A percentile compares a stretch with the other conserved stretches of the same genome.
phyloP scores from a whole-genome alignment of 2,113 vertebrate genomes.

The Syrmaticus mikado region DNA sequence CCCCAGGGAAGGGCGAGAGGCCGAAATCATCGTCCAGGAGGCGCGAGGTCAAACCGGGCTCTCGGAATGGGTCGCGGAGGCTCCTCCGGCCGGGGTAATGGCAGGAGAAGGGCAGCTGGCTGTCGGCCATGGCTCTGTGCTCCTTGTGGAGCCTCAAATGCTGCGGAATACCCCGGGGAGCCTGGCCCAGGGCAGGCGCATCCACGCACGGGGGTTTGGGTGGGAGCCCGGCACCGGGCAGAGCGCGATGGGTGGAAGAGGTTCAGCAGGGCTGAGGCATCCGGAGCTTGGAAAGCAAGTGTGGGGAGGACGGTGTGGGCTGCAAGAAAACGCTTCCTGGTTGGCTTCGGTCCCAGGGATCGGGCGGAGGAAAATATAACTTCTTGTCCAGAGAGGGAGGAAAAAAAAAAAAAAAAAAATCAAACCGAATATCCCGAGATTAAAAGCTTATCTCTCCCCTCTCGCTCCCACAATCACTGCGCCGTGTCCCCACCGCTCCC shows the following conservation, averaged over 20 bases:
- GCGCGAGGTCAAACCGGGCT: constrained; percentile 85
- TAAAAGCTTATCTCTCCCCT: neutral
- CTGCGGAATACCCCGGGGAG: neutral
- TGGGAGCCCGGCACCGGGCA: neutral
- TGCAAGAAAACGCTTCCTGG: constrained; percentile 45
- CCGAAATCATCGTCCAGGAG: constrained; percentile 96
- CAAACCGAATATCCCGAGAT: neutral
- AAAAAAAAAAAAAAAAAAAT: neutral
- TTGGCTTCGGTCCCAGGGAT: constrained; percentile 54
- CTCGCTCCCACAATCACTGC: neutral
- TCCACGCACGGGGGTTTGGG: neutral
- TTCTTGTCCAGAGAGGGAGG: neutral
- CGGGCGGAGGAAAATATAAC: constrained; percentile 15
- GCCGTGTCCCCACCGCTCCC: neutral
- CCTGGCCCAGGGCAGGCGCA: constrained; percentile 13
- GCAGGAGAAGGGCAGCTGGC: constrained; percentile 86
- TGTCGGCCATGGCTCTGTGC: constrained; percentile 87
- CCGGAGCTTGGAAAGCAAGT: neutral
- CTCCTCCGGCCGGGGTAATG: constrained; percentile 84
- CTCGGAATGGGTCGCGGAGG: constrained; percentile 90
- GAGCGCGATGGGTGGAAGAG: constrained; percentile 17
- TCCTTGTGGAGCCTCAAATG: neutral
- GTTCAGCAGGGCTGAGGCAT: constrained; percentile 26
- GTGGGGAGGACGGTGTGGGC: constrained; percentile 44
- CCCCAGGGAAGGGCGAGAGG: constrained; percentile 89